A percentile compares a stretch with the other conserved stretches of the same genome.
Conservation (phyloP, 2,888 invertebrate genomes). For the Leptinotarsa rubiginosa region DNA sequence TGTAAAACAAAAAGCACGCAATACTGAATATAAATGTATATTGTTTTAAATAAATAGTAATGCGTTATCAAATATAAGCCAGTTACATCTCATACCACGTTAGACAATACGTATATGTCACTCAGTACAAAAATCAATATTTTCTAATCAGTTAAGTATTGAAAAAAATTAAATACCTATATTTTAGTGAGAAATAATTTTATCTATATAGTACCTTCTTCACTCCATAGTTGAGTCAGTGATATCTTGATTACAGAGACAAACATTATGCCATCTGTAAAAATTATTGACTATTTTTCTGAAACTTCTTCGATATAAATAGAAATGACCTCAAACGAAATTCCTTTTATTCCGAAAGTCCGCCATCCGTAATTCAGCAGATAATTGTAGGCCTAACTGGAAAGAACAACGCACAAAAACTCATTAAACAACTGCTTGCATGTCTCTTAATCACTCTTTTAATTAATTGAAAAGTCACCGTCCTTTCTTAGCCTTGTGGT, state of each 20-base stretch:
- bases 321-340: constrained; percentile 38
- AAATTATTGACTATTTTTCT: constrained; percentile 4
- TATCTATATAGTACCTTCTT: too few species aligned
- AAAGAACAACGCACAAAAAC: constrained; percentile 19
- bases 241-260: not conserved
- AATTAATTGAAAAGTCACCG: constrained; percentile 20
- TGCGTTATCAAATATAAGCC: too few species aligned
- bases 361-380: constrained; percentile 11
- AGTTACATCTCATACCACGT: too few species aligned
- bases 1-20: too few species aligned
- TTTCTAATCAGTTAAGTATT: too few species aligned
- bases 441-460: constrained; percentile 1
- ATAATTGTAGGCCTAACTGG: constrained; percentile 22
- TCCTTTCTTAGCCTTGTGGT: constrained; percentile 22
- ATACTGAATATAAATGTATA: too few species aligned
- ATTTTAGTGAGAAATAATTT: too few species aligned
- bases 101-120: too few species aligned
- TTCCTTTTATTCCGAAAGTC: constrained; percentile 33
- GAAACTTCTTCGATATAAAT: constrained; percentile 35
- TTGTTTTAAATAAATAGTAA: too few species aligned
- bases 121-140: too few species aligned
- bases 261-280: constrained; percentile 4
- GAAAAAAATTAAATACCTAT: too few species aligned
- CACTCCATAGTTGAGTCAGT: not conserved
- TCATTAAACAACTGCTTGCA: constrained; percentile 11